A percentile compares a stretch with the other conserved stretches of the same genome.
phyloP scores from a whole-genome alignment of 2,888 invertebrate genomes.

The Melanargia galathea region DNA sequence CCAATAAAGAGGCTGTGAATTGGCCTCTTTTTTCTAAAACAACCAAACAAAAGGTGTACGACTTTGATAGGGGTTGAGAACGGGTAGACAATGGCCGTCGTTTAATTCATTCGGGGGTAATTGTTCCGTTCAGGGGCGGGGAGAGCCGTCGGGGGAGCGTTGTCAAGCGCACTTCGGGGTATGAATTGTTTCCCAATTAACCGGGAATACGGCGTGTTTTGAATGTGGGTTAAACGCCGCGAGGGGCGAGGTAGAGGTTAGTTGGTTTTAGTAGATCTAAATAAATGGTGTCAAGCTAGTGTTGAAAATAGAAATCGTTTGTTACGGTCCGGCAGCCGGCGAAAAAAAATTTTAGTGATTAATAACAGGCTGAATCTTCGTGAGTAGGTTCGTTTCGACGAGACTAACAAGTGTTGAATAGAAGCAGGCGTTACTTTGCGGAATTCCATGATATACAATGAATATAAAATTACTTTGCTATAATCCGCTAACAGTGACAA shows the following conservation, averaged over 20 bases:
- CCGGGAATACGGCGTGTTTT: neutral
- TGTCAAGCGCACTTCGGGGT: conserved; percentile 20
- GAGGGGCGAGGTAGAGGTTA: neutral
- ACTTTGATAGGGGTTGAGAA: conserved; percentile 28
- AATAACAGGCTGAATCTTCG: too few relatives aligned
- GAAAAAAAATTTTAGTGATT: too few relatives aligned
- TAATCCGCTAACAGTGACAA: too few relatives aligned
- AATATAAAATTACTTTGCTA: too few relatives aligned
- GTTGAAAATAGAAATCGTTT: too few relatives aligned
- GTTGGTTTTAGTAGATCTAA: neutral
- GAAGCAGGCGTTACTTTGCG: too few relatives aligned
- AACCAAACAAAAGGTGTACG: conserved; percentile 30
- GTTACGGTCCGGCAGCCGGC: too few relatives aligned
- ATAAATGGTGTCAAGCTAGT: too few relatives aligned
- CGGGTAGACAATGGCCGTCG: conserved; percentile 13
- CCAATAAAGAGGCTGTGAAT: conserved; percentile 16
- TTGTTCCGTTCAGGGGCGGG: conserved; percentile 17
- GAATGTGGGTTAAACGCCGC: neutral
- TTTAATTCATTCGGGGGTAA: conserved; percentile 23
- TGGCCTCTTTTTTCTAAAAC: conserved; percentile 30
- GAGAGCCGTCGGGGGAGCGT: conserved; percentile 4
- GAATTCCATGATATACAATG: too few relatives aligned
- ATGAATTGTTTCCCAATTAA: conserved; percentile 16
- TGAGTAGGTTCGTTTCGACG: too few relatives aligned
- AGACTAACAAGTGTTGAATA: too few relatives aligned